Conservation (phyloP, 1,140 invertebrate genomes). For the Dinoponera quadriceps region DNA sequence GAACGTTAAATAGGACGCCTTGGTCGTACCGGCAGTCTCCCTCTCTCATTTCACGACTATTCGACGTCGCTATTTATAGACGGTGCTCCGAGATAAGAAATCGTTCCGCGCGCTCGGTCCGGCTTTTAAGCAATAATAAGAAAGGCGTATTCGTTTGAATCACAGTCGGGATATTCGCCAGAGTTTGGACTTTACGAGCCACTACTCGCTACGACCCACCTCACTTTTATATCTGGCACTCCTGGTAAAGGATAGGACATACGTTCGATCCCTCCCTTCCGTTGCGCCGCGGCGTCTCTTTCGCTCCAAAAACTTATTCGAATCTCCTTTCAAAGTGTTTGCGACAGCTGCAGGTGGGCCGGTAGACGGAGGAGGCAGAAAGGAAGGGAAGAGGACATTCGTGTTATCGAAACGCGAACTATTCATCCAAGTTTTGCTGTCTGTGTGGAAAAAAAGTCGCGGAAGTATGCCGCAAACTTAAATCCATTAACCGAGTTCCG, state of each 20-base stretch:
- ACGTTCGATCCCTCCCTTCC: slow-evolving; percentile 1
- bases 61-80: slow-evolving; percentile 26
- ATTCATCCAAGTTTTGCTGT: slow-evolving; percentile 47
- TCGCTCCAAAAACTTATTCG: slow-evolving; percentile 62
- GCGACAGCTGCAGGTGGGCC: slow-evolving; percentile 66
- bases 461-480: slow-evolving; percentile 20
- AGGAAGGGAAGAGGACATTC: slow-evolving; percentile 31
- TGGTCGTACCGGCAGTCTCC: neutral
- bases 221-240: slow-evolving; percentile 61
- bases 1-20: neutral
- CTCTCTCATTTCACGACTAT: neutral
- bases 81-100: slow-evolving; percentile 15
- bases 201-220: slow-evolving; percentile 47
- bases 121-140: slow-evolving; percentile 63
- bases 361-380: neutral
- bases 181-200: slow-evolving; percentile 62
- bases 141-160: slow-evolving; percentile 58
- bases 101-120: neutral
- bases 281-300: neutral
- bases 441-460: neutral
- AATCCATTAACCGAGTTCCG: slow-evolving; percentile 27
- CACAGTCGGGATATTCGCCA: slow-evolving; percentile 32
- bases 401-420: slow-evolving; percentile 66
- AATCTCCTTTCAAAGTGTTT: slow-evolving; percentile 65
- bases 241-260: slow-evolving; percentile 29